phyloP scores from a whole-genome alignment of 2,797 vertebrate genomes.

The Sebastes jordani region DNA sequence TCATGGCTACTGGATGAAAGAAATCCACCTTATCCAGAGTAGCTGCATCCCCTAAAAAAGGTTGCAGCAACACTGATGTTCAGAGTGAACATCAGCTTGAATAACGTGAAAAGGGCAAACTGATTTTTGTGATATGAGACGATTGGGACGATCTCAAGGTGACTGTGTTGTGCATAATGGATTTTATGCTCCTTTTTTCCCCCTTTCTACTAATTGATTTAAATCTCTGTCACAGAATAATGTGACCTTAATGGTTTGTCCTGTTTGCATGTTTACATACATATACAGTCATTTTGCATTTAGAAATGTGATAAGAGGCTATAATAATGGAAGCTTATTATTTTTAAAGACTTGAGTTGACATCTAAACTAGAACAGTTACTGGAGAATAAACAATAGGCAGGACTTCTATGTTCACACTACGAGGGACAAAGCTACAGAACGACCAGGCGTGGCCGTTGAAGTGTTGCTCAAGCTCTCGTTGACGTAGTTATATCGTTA shows the following conservation, averaged over 20 bases:
- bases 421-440: too few species aligned
- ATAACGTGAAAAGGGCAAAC: slow-evolving; percentile 29
- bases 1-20: slow-evolving; percentile 13
- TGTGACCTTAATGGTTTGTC: slow-evolving; percentile 61
- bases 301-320: too few species aligned
- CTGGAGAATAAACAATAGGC: too few species aligned
- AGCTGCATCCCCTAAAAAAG: neutral
- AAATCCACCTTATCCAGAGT: neutral
- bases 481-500: too few species aligned
- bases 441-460: too few species aligned
- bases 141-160: slow-evolving; percentile 56
- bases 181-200: slow-evolving; percentile 57
- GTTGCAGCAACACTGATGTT: neutral
- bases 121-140: slow-evolving; percentile 42
- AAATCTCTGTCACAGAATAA: slow-evolving; percentile 34
- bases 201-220: slow-evolving; percentile 55
- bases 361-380: too few species aligned
- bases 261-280: slow-evolving; percentile 40
- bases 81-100: slow-evolving; percentile 42
- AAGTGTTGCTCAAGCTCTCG: too few species aligned
- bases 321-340: too few species aligned
- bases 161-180: slow-evolving; percentile 54
- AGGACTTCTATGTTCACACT: too few species aligned
- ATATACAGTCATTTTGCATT: too few species aligned
- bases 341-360: too few species aligned